Percentiles rank a stretch among this genome's conserved stretches.
phyloP scores from a whole-genome alignment of 2,888 invertebrate species.

The Slavum lentiscoides region DNA sequence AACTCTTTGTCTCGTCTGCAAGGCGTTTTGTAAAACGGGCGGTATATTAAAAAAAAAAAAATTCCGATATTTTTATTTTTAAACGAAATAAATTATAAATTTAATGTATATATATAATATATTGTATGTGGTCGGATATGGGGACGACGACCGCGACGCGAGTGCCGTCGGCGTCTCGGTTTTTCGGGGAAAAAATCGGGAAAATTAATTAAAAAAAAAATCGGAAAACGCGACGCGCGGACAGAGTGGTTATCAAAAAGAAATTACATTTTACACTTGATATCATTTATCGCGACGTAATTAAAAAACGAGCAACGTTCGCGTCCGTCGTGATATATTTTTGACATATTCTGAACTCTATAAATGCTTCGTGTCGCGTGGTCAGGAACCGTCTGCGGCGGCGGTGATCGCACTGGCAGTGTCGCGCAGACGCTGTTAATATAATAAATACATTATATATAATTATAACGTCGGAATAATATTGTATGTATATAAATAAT shows the following conservation, averaged over 20 bases:
- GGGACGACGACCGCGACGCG: neutral
- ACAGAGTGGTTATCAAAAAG: neutral
- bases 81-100: neutral
- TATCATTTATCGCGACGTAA: constrained; percentile 18
- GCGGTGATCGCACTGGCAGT: too few species aligned
- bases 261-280: constrained; percentile 33
- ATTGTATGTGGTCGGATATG: too few species aligned
- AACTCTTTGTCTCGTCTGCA: too few species aligned
- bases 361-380: too few species aligned
- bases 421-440: too few species aligned
- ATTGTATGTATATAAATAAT: too few species aligned
- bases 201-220: constrained; percentile 42
- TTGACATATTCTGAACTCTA: neutral
- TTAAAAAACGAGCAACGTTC: constrained; percentile 13
- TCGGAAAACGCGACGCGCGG: neutral
- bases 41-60: neutral
- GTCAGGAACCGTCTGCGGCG: too few species aligned
- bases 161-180: constrained; percentile 4
- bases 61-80: constrained; percentile 2
- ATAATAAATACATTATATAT: too few species aligned
- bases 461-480: too few species aligned
- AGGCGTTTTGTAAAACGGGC: too few species aligned
- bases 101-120: too few species aligned
- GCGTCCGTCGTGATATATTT: neutral
- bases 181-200: neutral